A percentile compares a stretch with the other conserved stretches of the same genome.
phyloP scores from a whole-genome alignment of 2,797 vertebrate species.

The Epinephelus malabaricus region DNA sequence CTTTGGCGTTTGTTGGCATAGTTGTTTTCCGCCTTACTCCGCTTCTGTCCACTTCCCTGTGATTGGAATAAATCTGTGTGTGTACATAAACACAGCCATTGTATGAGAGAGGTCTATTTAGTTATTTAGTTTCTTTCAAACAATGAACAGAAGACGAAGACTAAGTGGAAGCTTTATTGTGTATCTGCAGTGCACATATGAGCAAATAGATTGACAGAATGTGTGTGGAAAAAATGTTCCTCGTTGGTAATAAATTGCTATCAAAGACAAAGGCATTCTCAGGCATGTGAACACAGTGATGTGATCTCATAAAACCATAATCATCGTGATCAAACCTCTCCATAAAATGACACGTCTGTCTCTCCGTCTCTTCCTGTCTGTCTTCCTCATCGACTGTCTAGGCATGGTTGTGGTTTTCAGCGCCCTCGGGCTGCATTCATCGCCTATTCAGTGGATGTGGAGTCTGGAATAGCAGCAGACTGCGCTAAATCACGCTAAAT shows the following conservation, averaged over 20 bases:
- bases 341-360: conserved; percentile 7
- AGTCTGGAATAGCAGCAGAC: conserved; percentile 56
- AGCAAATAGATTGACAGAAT: neutral
- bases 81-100: neutral
- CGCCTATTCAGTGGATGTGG: conserved; percentile 48
- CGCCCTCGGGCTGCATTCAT: conserved; percentile 50
- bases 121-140: neutral
- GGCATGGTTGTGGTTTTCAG: conserved; percentile 54
- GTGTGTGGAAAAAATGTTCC: neutral
- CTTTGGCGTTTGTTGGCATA: neutral
- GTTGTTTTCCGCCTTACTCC: neutral
- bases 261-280: neutral
- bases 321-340: conserved; percentile 10
- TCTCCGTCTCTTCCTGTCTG: conserved; percentile 26
- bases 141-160: neutral
- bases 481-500: conserved; percentile 60
- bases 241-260: neutral
- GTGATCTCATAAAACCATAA: conserved; percentile 22
- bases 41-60: neutral
- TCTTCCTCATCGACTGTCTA: conserved; percentile 42
- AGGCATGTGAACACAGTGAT: conserved; percentile 13
- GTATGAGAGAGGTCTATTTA: too few species aligned
- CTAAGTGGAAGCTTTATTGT: neutral
- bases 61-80: neutral
- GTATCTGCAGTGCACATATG: too few species aligned